Percentiles rank a stretch among this genome's conserved stretches.
Evolutionary conservation across 2,888 invertebrate species (phyloP).

Genomic region (Allacma fusca): DNA sequence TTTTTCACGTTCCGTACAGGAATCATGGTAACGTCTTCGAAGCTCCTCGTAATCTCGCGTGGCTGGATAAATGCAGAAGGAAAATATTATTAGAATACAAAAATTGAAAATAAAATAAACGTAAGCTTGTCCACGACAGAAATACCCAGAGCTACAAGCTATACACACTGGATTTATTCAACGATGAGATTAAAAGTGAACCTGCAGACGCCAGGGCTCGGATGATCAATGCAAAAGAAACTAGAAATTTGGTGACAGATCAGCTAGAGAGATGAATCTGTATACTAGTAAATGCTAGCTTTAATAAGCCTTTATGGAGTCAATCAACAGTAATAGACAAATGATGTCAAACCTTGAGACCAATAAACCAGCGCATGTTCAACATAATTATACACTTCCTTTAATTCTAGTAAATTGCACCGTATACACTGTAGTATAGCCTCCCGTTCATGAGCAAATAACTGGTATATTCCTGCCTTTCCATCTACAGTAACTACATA

Average conservation of each 20-base stretch:
- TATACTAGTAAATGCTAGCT: neutral
- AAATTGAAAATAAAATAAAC: too few relatives aligned
- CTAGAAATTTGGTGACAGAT: too few relatives aligned
- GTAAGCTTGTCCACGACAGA: too few relatives aligned
- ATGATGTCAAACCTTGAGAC: conserved; percentile 16
- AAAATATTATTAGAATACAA: neutral
- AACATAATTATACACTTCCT: conserved; percentile 7
- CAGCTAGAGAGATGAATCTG: neutral
- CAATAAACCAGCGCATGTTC: neutral
- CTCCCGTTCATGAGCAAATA: neutral
- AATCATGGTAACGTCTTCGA: conserved; percentile 71
- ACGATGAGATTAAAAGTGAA: too few relatives aligned
- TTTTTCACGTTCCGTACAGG: conserved; percentile 70
- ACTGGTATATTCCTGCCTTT: too few relatives aligned
- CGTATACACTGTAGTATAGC: neutral
- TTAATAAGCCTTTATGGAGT: neutral
- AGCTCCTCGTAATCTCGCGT: conserved; percentile 72
- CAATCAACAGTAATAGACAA: conserved; percentile 9
- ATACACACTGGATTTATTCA: too few relatives aligned
- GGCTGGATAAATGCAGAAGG: conserved; percentile 64
- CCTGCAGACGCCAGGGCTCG: too few relatives aligned
- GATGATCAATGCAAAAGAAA: too few relatives aligned
- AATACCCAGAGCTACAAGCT: too few relatives aligned
- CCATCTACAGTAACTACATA: too few relatives aligned
- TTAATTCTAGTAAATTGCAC: neutral